A percentile compares a stretch with the other conserved stretches of the same genome.
phyloP scores from a whole-genome alignment of 2,797 vertebrate genomes.

The Pogoniulus pusillus region DNA sequence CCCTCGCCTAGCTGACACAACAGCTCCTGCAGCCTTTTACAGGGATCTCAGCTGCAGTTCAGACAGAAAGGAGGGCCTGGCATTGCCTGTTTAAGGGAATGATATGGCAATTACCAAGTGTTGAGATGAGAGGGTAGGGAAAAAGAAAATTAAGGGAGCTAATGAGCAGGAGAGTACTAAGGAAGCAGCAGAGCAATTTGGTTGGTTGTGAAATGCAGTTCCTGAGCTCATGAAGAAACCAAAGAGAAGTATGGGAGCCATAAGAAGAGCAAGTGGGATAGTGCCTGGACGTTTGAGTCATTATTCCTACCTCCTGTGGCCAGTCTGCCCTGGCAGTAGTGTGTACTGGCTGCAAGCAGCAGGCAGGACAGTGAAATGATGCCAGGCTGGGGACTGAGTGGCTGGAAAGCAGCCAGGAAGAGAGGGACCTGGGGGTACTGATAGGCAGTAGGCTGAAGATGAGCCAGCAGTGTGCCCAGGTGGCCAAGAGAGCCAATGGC shows the following conservation, averaged over 20 bases:
- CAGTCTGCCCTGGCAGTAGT: neutral
- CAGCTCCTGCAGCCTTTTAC: neutral
- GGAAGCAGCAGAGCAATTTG: neutral
- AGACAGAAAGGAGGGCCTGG: neutral
- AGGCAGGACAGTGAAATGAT: neutral
- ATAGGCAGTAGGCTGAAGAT: no score
- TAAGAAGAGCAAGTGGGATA: neutral
- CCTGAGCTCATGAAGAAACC: neutral
- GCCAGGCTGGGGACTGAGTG: no score
- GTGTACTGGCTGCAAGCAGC: neutral
- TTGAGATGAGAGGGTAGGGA: neutral
- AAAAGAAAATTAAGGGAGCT: conserved; percentile 9
- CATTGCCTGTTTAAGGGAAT: conserved; percentile 32
- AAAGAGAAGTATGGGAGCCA: neutral
- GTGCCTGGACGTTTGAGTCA: neutral
- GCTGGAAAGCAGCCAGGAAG: no score
- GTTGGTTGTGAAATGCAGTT: conserved; percentile 21
- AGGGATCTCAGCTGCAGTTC: neutral
- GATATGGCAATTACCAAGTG: neutral
- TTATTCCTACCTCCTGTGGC: neutral
- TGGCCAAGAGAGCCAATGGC: no score
- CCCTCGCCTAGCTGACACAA: neutral
- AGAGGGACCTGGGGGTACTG: no score
- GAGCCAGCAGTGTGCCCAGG: no score
- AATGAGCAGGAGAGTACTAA: neutral